These are phyloP conservation scores for Rhinichthys klamathensis DNA, from an alignment of 2,113 vertebrate species.

Conservation along the genomic window DNA sequence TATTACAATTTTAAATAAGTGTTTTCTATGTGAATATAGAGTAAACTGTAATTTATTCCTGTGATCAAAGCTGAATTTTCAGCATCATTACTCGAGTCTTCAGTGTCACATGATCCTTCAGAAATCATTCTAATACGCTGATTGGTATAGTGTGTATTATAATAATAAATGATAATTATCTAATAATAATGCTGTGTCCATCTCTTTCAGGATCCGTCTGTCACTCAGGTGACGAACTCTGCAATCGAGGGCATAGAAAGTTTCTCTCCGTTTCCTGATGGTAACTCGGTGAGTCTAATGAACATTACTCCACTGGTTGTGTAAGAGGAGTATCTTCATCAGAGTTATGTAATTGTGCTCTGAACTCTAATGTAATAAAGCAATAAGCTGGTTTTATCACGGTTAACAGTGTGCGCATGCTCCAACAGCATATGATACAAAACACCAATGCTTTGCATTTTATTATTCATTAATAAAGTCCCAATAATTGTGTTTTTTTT, in stretches of 20 bases:
- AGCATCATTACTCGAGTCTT: too few species aligned
- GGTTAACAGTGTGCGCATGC: not conserved
- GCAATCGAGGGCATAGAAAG: constrained; percentile 79
- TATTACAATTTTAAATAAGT: too few species aligned
- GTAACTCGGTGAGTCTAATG: constrained; percentile 73
- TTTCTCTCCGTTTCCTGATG: constrained; percentile 87
- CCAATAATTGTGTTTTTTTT: not conserved
- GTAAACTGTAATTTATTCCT: too few species aligned
- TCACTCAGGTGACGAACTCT: constrained; percentile 85
- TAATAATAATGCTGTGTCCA: not conserved
- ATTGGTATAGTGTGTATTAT: not conserved
- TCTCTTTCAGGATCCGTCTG: constrained; percentile 86
- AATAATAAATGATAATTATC: not conserved
- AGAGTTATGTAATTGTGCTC: not conserved
- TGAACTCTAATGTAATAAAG: not conserved
- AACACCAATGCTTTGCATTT: not conserved
- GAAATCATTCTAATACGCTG: too few species aligned
- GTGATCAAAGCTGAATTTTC: too few species aligned
- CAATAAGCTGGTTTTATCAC: not conserved
- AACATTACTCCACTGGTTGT: not conserved
- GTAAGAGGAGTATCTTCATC: not conserved
- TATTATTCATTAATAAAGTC: not conserved
- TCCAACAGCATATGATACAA: not conserved
- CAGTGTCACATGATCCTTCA: too few species aligned
- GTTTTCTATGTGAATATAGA: too few species aligned